phyloP scores from a whole-genome alignment of 2,888 invertebrate genomes.

The Trachelus stipa region DNA sequence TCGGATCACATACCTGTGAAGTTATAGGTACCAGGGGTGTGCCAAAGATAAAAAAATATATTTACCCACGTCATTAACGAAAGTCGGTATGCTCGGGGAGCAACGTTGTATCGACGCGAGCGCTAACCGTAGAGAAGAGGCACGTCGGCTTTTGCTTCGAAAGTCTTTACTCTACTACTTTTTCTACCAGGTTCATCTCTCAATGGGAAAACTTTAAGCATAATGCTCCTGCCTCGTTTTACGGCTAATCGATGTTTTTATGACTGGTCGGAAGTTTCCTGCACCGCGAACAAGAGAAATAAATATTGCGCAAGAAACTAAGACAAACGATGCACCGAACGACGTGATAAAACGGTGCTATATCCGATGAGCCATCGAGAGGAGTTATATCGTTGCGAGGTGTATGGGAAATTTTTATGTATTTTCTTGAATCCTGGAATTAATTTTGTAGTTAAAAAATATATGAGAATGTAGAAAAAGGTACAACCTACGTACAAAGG shows the following conservation, averaged over 20 bases:
- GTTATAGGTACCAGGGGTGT: background rate
- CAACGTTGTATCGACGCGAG: background rate
- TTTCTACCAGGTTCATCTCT: conserved; percentile 36
- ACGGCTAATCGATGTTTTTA: conserved; percentile 45
- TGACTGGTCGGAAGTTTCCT: conserved; percentile 23
- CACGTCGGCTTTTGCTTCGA: background rate
- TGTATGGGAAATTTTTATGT: background rate
- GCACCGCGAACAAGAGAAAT: conserved; percentile 29
- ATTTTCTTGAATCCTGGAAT: background rate
- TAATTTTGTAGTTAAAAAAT: background rate
- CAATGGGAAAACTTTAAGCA: conserved; percentile 38
- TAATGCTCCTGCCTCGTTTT: conserved; percentile 35
- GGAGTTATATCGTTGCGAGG: background rate
- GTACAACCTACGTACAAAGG: background rate
- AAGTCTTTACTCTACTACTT: conserved; percentile 32
- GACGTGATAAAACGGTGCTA: conserved; percentile 22
- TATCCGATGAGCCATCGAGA: background rate
- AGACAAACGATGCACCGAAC: conserved; percentile 23
- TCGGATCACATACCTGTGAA: background rate
- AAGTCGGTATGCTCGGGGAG: background rate
- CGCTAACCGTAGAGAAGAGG: background rate
- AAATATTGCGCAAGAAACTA: conserved; percentile 31
- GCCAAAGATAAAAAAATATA: background rate
- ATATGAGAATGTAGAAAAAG: background rate
- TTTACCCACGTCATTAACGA: background rate